Base-by-base conservation (phyloP, 2,888 invertebrate genomes). In the Lasioglossum villosulum region DNA sequence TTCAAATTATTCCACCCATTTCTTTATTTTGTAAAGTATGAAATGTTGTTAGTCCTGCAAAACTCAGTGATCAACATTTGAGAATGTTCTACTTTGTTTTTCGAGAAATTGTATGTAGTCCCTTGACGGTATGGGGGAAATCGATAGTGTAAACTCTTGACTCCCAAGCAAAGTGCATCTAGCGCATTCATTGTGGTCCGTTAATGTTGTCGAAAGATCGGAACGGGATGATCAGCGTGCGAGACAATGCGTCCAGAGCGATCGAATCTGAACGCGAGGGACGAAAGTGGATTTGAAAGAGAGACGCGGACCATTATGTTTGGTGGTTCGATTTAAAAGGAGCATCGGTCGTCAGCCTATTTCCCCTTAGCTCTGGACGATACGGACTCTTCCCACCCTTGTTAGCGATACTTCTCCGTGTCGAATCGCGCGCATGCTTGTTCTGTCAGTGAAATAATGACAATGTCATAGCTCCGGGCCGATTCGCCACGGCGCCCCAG, bases 361-460 rank as follows among this genome's bases (percentile, higher is more conserved):
- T 80, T 56, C 87, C 88, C 82, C 72, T 88, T 80, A 71, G 68
- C 56, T 77, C 80, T 76, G 79, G 78, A 84, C 88, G 23, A 23
- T 68, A 72, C 72, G 63, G 70, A 66, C 71, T 90, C 93, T 94
- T 94, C 94, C 92, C 94, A 94, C 94, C 94, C 95, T 94, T 93
- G 94, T 94, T 94, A 94, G 93, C 93, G 90, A 90, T 92, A 93
- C 92, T 94, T 91, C 89, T 42, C 92, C 93, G 93, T 93, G 92
- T 92, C 90, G 93, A 94, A 94, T 94, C 92, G 93, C 92, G 94
- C 93, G 95, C 94, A 94, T 94, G 94, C 94, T 94, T 94, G 92
- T 94, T 93, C 94, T 94, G 93, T 95, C 94, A 93, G 91, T 91
- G 93, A 94, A 95, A 95, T 95, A 94, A 95, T 94, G 95, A 95